Evolutionary conservation across 1,140 invertebrate genomes (phyloP).

Genomic region (Macrotrachela quadricornifera): DNA sequence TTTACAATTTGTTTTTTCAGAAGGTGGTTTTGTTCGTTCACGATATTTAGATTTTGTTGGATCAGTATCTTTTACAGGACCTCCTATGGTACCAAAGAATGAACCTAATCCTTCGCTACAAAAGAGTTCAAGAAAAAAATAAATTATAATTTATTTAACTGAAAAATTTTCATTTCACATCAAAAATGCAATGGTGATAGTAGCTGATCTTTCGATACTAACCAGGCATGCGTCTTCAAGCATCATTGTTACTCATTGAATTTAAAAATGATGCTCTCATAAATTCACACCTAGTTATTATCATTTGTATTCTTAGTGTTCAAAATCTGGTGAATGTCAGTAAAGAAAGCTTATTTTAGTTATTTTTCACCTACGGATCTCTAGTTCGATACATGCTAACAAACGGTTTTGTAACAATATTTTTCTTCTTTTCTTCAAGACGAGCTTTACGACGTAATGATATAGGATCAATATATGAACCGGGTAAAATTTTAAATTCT

Average conservation of each 20-base stretch:
- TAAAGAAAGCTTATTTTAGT: too few relatives aligned
- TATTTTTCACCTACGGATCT: slow-evolving; percentile 17
- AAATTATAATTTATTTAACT: too few relatives aligned
- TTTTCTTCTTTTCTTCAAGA: slow-evolving; percentile 22
- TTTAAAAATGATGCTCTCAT: too few relatives aligned
- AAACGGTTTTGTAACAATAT: slow-evolving; percentile 24
- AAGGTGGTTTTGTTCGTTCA: slow-evolving; percentile 12
- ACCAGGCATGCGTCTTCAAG: too few relatives aligned
- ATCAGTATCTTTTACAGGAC: slow-evolving; percentile 18
- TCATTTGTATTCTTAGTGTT: too few relatives aligned
- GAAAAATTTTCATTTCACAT: too few relatives aligned
- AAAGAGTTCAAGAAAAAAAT: too few relatives aligned
- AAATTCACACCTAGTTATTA: too few relatives aligned
- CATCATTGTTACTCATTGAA: too few relatives aligned
- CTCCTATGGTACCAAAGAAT: slow-evolving; percentile 25
- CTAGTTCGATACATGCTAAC: slow-evolving; percentile 25
- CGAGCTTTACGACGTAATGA: slow-evolving; percentile 19
- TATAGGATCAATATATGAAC: slow-evolving; percentile 24
- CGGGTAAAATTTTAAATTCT: slow-evolving; percentile 10
- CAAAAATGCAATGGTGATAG: too few relatives aligned
- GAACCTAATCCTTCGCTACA: slow-evolving; percentile 18
- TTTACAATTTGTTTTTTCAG: slow-evolving; percentile 21
- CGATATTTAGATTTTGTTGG: slow-evolving; percentile 14
- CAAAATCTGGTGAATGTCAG: too few relatives aligned
- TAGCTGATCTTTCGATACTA: too few relatives aligned